Conservation (phyloP, 2,797 vertebrate genomes). For the Dromococcyx pavoninus region DNA sequence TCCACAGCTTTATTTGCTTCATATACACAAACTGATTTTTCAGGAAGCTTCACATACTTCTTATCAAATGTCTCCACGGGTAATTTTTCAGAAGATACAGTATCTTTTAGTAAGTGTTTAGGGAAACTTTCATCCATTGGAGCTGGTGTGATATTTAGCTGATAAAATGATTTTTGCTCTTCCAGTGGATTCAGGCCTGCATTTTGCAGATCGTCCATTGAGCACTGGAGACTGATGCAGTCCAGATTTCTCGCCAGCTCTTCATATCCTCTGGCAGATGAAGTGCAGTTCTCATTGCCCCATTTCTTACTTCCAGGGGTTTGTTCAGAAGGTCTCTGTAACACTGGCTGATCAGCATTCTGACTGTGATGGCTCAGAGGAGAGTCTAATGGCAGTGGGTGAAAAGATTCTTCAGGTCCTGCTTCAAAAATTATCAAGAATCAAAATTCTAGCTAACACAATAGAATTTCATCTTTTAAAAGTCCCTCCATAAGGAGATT, state of each 20-base stretch:
- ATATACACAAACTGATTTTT: not conserved
- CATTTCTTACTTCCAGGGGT: conserved; percentile 22
- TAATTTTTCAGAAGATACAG: conserved; percentile 30
- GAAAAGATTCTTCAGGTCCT: conserved; percentile 78
- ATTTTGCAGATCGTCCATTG: conserved; percentile 58
- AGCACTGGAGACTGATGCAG: conserved; percentile 29
- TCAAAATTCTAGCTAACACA: not conserved
- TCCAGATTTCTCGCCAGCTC: conserved; percentile 2
- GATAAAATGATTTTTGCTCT: conserved; percentile 63
- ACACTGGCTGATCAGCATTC: conserved; percentile 31
- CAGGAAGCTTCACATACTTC: not conserved
- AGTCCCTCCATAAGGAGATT: not conserved
- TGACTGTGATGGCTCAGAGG: conserved; percentile 69
- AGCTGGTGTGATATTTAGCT: conserved; percentile 53
- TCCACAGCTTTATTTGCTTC: not conserved
- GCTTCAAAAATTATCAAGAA: not conserved
- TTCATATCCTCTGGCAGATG: not conserved
- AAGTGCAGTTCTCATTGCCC: not conserved
- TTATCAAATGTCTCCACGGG: not conserved
- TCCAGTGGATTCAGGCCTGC: conserved; percentile 20
- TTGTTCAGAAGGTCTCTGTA: conserved; percentile 55
- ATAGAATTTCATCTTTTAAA: not conserved
- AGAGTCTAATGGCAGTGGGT: conserved; percentile 75
- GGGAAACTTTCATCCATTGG: conserved; percentile 16
- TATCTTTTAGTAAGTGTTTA: not conserved